phyloP scores from a whole-genome alignment of 2,797 vertebrate species.

The Manis pentadactyla region DNA sequence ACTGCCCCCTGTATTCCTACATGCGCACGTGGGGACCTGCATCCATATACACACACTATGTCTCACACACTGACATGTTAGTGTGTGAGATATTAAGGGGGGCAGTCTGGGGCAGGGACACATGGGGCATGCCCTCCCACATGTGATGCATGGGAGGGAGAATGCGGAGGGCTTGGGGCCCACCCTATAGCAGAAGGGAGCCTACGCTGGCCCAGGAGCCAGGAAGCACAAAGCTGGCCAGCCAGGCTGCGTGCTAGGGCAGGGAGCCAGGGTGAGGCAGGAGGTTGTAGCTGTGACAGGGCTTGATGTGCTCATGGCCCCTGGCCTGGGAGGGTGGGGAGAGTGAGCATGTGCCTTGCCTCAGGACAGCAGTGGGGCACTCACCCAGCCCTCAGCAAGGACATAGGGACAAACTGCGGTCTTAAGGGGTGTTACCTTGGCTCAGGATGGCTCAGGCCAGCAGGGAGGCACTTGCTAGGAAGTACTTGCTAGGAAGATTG shows the following conservation, averaged over 20 bases:
- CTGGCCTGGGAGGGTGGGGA: neutral
- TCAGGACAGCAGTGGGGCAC: neutral
- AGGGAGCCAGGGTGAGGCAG: neutral
- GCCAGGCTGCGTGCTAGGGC: neutral
- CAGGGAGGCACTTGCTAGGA: too few relatives aligned
- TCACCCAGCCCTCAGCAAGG: neutral
- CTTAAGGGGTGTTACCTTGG: too few relatives aligned
- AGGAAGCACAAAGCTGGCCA: neutral
- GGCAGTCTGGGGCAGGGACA: too few relatives aligned
- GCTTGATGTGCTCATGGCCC: neutral
- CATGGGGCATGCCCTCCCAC: too few relatives aligned
- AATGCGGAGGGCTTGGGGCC: too few relatives aligned
- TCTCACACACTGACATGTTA: neutral
- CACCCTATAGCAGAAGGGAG: neutral
- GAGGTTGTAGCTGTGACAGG: neutral
- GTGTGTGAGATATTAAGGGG: neutral
- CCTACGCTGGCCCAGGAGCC: neutral
- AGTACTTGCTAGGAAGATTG: neutral
- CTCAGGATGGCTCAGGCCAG: too few relatives aligned
- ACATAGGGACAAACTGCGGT: fast-evolving
- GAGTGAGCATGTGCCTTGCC: neutral
- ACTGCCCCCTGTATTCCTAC: neutral
- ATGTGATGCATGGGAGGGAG: neutral
- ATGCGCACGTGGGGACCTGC: neutral
- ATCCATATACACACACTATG: neutral